Evolutionary conservation across 2,888 invertebrate species (phyloP).

Genomic region (Thelaira solivaga): DNA sequence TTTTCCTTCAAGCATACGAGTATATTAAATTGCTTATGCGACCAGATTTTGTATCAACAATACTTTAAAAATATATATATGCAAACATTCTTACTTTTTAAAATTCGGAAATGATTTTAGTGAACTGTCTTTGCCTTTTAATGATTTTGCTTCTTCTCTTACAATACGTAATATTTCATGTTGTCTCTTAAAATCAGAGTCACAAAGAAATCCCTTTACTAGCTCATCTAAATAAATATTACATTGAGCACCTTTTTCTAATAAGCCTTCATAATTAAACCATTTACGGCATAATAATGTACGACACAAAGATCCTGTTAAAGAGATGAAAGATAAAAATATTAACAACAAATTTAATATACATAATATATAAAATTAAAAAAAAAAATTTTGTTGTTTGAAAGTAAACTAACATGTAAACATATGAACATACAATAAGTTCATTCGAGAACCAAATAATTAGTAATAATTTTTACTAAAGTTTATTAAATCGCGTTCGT

Average conservation of each 20-base stretch:
- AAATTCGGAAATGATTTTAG: conserved; percentile 82
- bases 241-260: conserved; percentile 82
- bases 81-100: conserved; percentile 80
- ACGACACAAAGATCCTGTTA: conserved; percentile 77
- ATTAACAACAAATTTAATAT: too few relatives aligned
- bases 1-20: too few relatives aligned
- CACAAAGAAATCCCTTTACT: conserved; percentile 81
- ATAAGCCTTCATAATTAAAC: conserved; percentile 81
- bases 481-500: too few relatives aligned
- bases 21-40: too few relatives aligned
- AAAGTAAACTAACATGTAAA: too few relatives aligned
- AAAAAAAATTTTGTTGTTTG: too few relatives aligned
- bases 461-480: too few relatives aligned
- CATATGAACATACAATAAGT: too few relatives aligned
- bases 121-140: conserved; percentile 80
- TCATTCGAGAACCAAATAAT: too few relatives aligned
- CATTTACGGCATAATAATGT: conserved; percentile 83
- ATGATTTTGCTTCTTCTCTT: conserved; percentile 79
- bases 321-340: not conserved
- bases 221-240: conserved; percentile 82
- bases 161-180: conserved; percentile 79
- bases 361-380: too few relatives aligned
- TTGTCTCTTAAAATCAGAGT: conserved; percentile 80
- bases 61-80: too few relatives aligned
- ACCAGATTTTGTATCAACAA: too few relatives aligned